Base-by-base conservation (phyloP, 2,797 vertebrate species). In the Notolepis coatsorum region DNA sequence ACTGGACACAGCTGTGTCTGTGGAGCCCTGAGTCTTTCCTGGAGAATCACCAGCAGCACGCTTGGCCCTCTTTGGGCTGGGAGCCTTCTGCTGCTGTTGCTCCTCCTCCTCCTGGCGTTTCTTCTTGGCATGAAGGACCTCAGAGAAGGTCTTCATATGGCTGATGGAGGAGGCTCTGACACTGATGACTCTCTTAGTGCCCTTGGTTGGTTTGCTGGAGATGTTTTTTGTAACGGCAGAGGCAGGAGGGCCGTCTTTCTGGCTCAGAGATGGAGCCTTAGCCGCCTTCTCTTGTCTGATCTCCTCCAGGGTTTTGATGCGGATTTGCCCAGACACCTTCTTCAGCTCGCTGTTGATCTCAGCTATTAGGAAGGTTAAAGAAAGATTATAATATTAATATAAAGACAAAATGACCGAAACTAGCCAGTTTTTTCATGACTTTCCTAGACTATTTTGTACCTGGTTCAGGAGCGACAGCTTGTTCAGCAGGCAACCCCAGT, bases 281-380 rank as follows among this genome's bases (percentile, higher is more conserved):
- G 83, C 84, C 3, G 94, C 93, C 74, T 94, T 97, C 79, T 97
- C 96, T 48, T 93, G 90, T 5, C 89, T 93, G 71, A 99, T 98
- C 84, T 98, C 96, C 78, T 97, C 94, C 45, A 97, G 86, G 1
- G 95, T 97, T 89, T 98, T 99, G 71, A 98, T 95, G 0, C 77
- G 92, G 30, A 98, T 94, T 68, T 95, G 91, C 53, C 88, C 87
- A 0, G 90, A 53, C 18, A 80, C 61, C 37, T 85, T 77, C 2
- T 65, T 91, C 23, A 82, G 63, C 20, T 65, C 71, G 0, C 0
- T 58, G 8, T 24, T 57, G 1, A 48, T 46, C 13, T 87, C 83
- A 23, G 39, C 80, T 84, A 55, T 15, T 23, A 41, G 8, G n/a
- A 43, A 20, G 49, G n/a, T 0, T 51, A 9, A 10, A 39, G 2